These are phyloP conservation scores for Eupithecia subfuscata DNA, from an alignment of 2,888 invertebrate species.

Conservation along the genomic window DNA sequence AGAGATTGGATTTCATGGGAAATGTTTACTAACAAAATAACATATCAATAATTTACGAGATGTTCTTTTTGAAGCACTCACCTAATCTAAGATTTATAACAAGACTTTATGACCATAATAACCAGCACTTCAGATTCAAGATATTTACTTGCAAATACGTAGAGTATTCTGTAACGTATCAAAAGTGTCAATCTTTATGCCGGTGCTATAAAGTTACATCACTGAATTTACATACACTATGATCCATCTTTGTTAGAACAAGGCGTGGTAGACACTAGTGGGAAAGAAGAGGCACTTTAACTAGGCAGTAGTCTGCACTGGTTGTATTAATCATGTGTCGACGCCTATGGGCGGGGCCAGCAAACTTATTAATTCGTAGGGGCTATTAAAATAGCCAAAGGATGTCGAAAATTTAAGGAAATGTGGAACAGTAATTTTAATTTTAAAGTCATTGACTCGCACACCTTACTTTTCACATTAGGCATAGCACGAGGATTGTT, in stretches of 20 bases:
- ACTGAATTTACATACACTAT: conserved; percentile 43
- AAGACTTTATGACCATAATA: background rate
- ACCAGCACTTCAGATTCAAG: background rate
- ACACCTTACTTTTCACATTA: background rate
- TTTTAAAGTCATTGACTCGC: background rate
- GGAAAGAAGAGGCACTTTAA: conserved; percentile 60
- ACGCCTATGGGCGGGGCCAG: conserved; percentile 79
- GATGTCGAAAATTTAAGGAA: conserved; percentile 46
- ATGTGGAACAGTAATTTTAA: background rate
- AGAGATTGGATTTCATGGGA: background rate
- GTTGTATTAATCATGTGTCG: conserved; percentile 78
- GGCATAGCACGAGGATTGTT: too few relatives aligned
- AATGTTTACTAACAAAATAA: background rate
- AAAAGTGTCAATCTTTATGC: conserved; percentile 9
- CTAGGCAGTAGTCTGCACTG: conserved; percentile 73
- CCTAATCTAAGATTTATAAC: conserved; percentile 4
- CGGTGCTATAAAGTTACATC: background rate
- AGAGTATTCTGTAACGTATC: background rate
- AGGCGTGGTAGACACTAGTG: conserved; percentile 65
- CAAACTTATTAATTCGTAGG: conserved; percentile 75
- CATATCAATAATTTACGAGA: background rate
- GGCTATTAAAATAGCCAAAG: conserved; percentile 73
- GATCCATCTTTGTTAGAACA: conserved; percentile 41
- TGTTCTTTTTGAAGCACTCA: background rate
- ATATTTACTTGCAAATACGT: conserved; percentile 5